Base-by-base conservation (phyloP, 2,888 invertebrate species). In the Calephelis perditalis region DNA sequence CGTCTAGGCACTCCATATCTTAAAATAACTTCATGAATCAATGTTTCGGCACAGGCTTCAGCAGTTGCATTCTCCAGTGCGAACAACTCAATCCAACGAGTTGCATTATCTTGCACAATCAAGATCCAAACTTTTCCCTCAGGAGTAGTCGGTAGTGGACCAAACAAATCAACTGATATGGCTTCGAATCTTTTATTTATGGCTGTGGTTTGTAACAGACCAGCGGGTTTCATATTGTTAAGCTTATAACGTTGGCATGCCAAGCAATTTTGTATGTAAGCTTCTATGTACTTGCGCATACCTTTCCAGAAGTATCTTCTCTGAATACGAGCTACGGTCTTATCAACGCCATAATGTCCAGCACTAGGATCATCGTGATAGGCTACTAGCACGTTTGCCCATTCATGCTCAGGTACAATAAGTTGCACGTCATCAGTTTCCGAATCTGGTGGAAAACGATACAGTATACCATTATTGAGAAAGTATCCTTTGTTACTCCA, bases 21-120 rank as follows among this genome's bases (percentile, higher is more conserved):
- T 5, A 68, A 49, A 10, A 68, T 43, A 5, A 78, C 61, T 64
- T 79, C 77, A 12, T 77, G 59, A 0, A 79, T 26, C 0, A 79
- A 61, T 0, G 60, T 63, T 0, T 56, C 60, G 0, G 75, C 75
- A 58, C 77, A 77, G 0, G 59, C 63, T 58, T 73, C 73, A 0
- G 77, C 73, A 1, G 71, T 73, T 0, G 77, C 75, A 7, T 66
- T 58, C 7, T 65, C 58, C 0, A 79, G 56, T 0, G 77, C 66
- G 55, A 78, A 77, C 0, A 80, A 43, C 56, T 80, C 79, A 5
- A 77, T 67, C 75, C 77, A 79, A 12, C 71, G 58, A n/a, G 63
- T 67, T 4, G 68, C 67, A 0, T 62, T 35, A 49, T 66, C 67
- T 63, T 71, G 70, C 0, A 65, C 65, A n/a, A 52, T 65, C 3